Evolutionary conservation across 2,888 invertebrate genomes (phyloP), one percentile per base, ranked within the genome.

Genomic region (Glyphotaelius pellucidus): DNA sequence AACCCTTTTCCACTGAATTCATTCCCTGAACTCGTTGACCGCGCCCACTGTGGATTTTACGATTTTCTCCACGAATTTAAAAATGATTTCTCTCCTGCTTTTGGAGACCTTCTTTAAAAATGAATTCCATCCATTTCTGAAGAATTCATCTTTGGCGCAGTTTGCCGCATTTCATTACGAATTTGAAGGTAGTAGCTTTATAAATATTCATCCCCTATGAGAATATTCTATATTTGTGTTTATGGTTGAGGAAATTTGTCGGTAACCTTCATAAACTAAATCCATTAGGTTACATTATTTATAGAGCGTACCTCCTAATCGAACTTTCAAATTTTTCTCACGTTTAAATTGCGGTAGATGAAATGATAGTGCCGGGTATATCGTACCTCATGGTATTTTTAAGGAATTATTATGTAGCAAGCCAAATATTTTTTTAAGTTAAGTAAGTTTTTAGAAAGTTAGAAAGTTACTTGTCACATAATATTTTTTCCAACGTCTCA

Each of bases 151-250:
- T n/a, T 5, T 86, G 38, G 88, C 79, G 88, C 88, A 89, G 88
- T 89, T 89, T 89, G 88, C 80, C 88, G 79, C 88, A 79, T 89
- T 80, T 3, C 67, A 89, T 89, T 79, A 67, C 80, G 67, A 79
- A 80, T 89, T 89, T 79, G 35, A n/a, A 12, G 67, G n/a, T 67
- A 3, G 30, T 52, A 67, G 52, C 87, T 52, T 52, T 31, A 32
- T 32, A 83, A 83, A 83, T 83, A 83, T 83, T 83, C 83, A 83
- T 83, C 25, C 35, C 67, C 35, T 32, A 1, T 35, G 83, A 32
- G 32, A 38, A 38, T 83, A 83, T 35, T 83, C 35, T 7, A 25
- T 83, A 32, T 35, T 83, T 83, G 83, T 83, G 32, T 83, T 32
- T 32, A 83, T 83, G 32, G 25, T 19, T 25, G 25, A 25, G 35